Evolutionary conservation across 2,797 vertebrate species (phyloP).

Genomic region (Columba guinea): DNA sequence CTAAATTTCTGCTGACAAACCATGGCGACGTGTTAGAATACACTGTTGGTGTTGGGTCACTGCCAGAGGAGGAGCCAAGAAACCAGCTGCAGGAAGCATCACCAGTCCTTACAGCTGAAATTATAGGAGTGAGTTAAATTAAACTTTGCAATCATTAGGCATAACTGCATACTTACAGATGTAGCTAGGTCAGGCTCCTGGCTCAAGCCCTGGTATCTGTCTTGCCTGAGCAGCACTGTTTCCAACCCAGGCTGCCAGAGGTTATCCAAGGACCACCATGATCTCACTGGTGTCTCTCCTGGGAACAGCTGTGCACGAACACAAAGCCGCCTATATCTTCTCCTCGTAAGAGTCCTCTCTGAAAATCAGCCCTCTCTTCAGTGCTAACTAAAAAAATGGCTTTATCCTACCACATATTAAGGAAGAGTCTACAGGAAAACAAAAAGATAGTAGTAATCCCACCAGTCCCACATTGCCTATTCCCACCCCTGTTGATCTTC

Average conservation of each 20-base stretch:
- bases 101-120: not conserved
- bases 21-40: not conserved
- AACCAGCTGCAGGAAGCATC: fast-evolving
- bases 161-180: not conserved
- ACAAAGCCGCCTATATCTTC: not conserved
- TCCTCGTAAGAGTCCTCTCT: not conserved
- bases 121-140: not conserved
- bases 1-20: conserved; percentile 32
- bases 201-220: not conserved
- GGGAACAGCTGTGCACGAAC: not conserved
- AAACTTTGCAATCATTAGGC: not conserved
- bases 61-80: not conserved
- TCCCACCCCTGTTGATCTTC: not conserved
- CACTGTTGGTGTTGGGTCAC: not conserved
- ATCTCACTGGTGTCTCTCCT: not conserved
- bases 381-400: not conserved
- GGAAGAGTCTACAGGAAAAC: not conserved
- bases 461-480: not conserved
- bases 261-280: conserved; percentile 20
- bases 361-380: not conserved
- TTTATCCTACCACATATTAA: not conserved
- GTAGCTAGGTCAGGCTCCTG: not conserved
- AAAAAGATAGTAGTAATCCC: not conserved
- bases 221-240: not conserved
- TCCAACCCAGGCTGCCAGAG: not conserved